Evolutionary conservation across 1,140 invertebrate species (phyloP).

Genomic region (Caerostris extrusa): DNA sequence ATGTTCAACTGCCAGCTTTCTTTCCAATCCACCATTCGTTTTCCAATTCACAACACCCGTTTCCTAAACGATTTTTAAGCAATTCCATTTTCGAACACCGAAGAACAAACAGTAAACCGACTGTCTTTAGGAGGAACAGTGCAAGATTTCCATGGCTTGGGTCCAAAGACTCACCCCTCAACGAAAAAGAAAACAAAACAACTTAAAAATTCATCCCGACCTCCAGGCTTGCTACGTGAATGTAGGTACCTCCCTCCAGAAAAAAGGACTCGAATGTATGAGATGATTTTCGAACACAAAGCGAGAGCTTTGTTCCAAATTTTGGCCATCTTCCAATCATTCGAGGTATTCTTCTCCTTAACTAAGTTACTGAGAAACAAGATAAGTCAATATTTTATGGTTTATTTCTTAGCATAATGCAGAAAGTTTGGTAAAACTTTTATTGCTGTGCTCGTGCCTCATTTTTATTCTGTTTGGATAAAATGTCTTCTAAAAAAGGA

Average conservation of each 20-base stretch:
- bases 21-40: not conserved
- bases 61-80: not conserved
- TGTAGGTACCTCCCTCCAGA: not conserved
- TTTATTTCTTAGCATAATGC: slow-evolving; percentile 13
- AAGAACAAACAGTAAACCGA: not conserved
- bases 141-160: slow-evolving; percentile 10
- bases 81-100: not conserved
- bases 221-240: slow-evolving; percentile 1
- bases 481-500: not conserved
- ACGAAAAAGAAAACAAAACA: not conserved
- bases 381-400: slow-evolving; percentile 54
- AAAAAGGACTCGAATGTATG: slow-evolving; percentile 17
- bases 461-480: slow-evolving; percentile 4
- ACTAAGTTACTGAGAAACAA: slow-evolving; percentile 40
- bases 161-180: not conserved
- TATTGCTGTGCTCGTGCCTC: not conserved
- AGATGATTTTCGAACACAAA: slow-evolving; percentile 5
- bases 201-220: not conserved
- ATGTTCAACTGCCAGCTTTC: not conserved
- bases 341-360: not conserved
- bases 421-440: slow-evolving; percentile 11
- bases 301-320: not conserved
- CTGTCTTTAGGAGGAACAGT: slow-evolving; percentile 1
- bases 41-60: not conserved
- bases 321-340: not conserved